Evolutionary conservation across 1,140 invertebrate species (phyloP), one percentile per base, ranked within the genome.

Genomic region (Drosophila novamexicana): DNA sequence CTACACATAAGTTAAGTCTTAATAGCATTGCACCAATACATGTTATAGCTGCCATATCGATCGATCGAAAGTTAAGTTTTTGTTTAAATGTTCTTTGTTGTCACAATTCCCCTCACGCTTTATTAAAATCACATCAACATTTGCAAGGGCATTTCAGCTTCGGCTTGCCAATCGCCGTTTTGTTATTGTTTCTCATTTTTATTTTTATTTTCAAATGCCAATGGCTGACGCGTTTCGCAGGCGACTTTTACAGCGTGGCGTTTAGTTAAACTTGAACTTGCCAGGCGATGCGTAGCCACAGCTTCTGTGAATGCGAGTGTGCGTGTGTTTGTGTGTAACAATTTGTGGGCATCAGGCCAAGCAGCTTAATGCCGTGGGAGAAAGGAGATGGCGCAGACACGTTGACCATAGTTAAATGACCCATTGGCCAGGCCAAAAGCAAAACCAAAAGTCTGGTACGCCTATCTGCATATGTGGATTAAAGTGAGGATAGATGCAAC

Each of bases 181-280:
- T 29, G 22, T 29, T 29, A 5, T 29, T 29, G 22, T 29, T 29
- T 29, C 22, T 62, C 29, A 18, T 39, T 52, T 40, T 12, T 12
- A 49, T 22, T 64, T 14, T 67, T 37, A 6, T 37, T 62, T 49
- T 58, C 79, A 81, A 81, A 81, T 77, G 78, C 79, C 78, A 59
- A 52, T 47, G 57, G 63, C 76, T 77, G 44, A 44, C 54, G 65
- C 74, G 71, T 68, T 75, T 77, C 65, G 74, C 44, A 36, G 53
- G 69, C 76, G 42, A 76, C 53, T 69, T 77, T 82, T 68, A 67
- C 63, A 75, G 64, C 67, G 74, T 54, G 36, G 70, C 71, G 56
- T 76, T 56, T 66, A 64, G 71, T 84, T 84, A 84, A 84, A 84
- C 81, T 84, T 84, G 81, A 84, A 84, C 81, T 84, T 84, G 81